A percentile compares a stretch with the other conserved stretches of the same genome.
These are phyloP conservation scores for Acromyrmex heyeri DNA, from an alignment of 1,140 invertebrate genomes.

Conservation along the genomic window DNA sequence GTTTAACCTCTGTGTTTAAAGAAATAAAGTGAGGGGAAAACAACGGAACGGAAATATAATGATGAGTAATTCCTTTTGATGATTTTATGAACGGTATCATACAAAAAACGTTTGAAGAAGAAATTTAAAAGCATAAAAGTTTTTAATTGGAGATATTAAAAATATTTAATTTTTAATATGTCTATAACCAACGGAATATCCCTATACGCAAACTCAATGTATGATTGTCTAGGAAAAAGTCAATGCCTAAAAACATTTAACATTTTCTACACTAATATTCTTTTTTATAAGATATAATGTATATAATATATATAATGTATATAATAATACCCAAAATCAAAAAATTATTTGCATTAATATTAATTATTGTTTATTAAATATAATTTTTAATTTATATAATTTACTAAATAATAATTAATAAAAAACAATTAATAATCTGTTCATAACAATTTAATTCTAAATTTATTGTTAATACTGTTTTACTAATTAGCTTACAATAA, in stretches of 20 bases:
- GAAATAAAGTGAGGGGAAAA: not conserved
- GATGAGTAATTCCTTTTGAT: constrained; percentile 21
- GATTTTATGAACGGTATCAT: not conserved
- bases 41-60: not conserved
- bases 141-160: not conserved
- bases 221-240: not conserved
- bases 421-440: not conserved
- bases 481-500: not conserved
- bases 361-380: not conserved
- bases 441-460: not conserved
- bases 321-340: not conserved
- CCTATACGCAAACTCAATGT: no score
- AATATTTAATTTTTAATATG: not conserved
- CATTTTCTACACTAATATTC: not conserved
- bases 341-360: not conserved
- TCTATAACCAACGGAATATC: not conserved
- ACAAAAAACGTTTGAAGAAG: no score
- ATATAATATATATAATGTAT: not conserved
- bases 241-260: not conserved
- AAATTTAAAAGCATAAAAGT: constrained; percentile 6
- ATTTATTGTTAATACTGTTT: not conserved
- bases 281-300: not conserved
- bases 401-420: not conserved
- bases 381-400: not conserved
- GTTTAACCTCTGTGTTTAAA: not conserved